Conservation (phyloP, 2,797 vertebrate species). For the Sus cebifrons region DNA sequence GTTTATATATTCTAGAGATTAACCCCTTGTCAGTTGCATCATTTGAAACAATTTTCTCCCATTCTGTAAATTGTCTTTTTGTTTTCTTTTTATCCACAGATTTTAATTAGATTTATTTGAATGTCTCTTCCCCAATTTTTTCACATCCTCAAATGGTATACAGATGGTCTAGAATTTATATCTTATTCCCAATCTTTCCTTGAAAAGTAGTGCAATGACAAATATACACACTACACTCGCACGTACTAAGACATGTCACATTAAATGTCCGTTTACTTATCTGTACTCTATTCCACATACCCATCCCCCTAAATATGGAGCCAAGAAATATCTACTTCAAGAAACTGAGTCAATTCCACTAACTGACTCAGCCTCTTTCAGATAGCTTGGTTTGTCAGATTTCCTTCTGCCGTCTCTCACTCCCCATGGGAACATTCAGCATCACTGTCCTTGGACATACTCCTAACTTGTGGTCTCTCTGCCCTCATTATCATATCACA, state of each 20-base stretch:
- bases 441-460: not conserved
- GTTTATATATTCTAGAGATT: no score
- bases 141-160: not conserved
- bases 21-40: no score
- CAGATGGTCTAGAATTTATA: not conserved
- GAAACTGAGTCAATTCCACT: not conserved
- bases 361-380: not conserved
- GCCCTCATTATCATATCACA: no score
- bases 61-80: no score
- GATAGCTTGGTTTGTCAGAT: not conserved
- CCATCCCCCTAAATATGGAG: rapidly evolving
- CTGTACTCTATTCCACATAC: not conserved
- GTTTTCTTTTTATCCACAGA: not conserved
- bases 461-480: not conserved
- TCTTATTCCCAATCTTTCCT: not conserved
- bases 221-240: not conserved
- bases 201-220: not conserved
- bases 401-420: not conserved
- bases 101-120: not conserved
- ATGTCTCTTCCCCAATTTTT: not conserved
- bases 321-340: not conserved
- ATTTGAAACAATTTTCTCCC: no score
- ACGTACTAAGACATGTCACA: no score
- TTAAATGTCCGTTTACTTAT: not conserved
- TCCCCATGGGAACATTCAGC: not conserved